Evolutionary conservation across 2,888 invertebrate genomes (phyloP), one percentile per base, ranked within the genome.

Genomic region (Nudaria mundana): DNA sequence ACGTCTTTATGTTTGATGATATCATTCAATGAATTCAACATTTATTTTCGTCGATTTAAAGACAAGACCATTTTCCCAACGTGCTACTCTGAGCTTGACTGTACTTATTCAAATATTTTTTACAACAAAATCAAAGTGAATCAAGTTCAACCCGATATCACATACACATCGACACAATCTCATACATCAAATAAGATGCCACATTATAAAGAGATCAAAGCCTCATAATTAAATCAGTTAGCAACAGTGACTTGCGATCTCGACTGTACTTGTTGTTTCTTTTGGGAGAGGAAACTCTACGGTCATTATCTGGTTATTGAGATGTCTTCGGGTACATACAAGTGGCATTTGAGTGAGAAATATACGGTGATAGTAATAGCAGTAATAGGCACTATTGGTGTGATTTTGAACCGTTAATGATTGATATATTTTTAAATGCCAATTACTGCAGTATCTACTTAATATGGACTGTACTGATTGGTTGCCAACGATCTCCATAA

Each of bases 221-320:
- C 26, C 5, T 44, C 30, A 38, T 59, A 59, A 59, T 59, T 59
- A 59, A 59, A 56, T 60, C 54, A 59, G 61, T 59, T 59, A 59
- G 43, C 44, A 35, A 48, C 20, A 41, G 37, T 59, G 59, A 59
- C 59, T 48, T 12, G 31, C 38, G 43, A 7, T 48, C 12, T 45
- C 30, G 12, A 16, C 39, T 24, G 44, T 12, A 8, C 35, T 34
- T 44, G 16, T 22, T 48, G 52, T 60, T 60, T 29, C 15, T 40
- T 44, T 46, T 48, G 31, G 23, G 36, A 54, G 34, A 13, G 36
- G 30, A 39, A 39, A 28, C 36, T 34, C 33, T 15, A 28, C 38
- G 45, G 13, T 59, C 41, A 59, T 55, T 55, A 54, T 44, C 38
- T 47, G 44, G 49, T 46, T 53, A 53, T 54, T 48, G 41, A 57